A percentile compares a stretch with the other conserved stretches of the same genome.
Evolutionary conservation across 1,140 invertebrate species (phyloP).

Genomic region (Drosophila repletoides): DNA sequence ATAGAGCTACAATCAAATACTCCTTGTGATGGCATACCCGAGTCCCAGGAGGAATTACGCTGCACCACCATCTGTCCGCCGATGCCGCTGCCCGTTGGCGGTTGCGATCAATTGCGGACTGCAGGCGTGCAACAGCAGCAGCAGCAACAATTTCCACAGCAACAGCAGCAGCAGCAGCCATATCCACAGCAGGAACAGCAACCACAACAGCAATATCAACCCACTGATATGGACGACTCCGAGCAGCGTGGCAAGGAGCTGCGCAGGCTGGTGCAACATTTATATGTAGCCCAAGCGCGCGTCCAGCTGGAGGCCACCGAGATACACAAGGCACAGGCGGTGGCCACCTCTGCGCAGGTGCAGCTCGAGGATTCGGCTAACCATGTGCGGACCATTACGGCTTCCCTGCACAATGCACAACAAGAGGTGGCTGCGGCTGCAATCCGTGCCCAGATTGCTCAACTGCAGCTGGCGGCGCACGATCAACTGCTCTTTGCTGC

Average conservation of each 20-base stretch:
- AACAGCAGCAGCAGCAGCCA: neutral
- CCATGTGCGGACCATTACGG: constrained; percentile 74
- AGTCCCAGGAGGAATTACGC: no score
- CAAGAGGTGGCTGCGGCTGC: constrained; percentile 76
- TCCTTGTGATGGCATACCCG: no score
- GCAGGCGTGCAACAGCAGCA: neutral
- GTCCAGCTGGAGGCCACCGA: constrained; percentile 78
- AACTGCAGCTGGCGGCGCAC: constrained; percentile 78
- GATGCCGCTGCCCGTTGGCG: neutral
- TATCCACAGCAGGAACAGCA: constrained; percentile 4
- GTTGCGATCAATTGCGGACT: neutral
- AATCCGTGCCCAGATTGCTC: constrained; percentile 75
- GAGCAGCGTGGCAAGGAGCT: constrained; percentile 58
- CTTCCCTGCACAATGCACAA: constrained; percentile 73
- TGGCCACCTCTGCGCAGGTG: constrained; percentile 64
- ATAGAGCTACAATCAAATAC: no score
- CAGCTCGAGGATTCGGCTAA: constrained; percentile 73
- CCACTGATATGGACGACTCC: constrained; percentile 31
- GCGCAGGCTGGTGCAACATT: constrained; percentile 67
- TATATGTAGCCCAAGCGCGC: constrained; percentile 78
- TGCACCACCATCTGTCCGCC: neutral
- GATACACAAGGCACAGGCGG: constrained; percentile 71
- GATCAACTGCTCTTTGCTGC: constrained; percentile 78
- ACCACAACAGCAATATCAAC: neutral
- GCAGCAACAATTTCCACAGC: neutral